phyloP scores from a whole-genome alignment of 2,888 invertebrate genomes.

The Chaetogeoica ovagalla region DNA sequence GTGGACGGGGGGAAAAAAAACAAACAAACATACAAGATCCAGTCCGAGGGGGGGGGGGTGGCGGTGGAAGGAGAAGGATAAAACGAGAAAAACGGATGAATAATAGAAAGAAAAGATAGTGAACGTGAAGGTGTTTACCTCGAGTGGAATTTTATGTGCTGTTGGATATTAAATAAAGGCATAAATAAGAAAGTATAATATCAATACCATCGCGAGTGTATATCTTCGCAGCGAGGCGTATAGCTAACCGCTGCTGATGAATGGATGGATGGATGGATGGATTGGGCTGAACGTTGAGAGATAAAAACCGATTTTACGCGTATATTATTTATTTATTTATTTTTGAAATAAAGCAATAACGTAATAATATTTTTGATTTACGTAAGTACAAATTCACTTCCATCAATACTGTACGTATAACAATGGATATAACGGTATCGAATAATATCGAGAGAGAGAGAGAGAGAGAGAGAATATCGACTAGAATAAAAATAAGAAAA shows the following conservation, averaged over 20 bases:
- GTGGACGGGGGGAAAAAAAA: too few relatives aligned
- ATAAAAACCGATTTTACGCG: background rate
- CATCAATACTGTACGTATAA: too few relatives aligned
- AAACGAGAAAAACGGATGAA: background rate
- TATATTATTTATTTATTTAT: slow-evolving; percentile 1
- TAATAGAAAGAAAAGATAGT: background rate
- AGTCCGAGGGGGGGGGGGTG: background rate
- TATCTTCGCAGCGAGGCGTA: background rate
- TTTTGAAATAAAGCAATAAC: background rate
- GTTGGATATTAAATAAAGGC: slow-evolving; percentile 17
- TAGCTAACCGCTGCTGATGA: slow-evolving; percentile 14
- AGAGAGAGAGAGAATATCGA: too few relatives aligned
- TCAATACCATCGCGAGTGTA: slow-evolving; percentile 11
- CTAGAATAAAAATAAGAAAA: too few relatives aligned
- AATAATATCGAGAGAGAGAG: too few relatives aligned
- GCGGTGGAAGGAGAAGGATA: background rate
- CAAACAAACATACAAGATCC: background rate
- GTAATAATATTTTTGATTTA: background rate
- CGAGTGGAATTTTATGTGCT: slow-evolving; percentile 23
- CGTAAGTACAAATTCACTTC: background rate
- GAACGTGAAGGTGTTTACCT: slow-evolving; percentile 39
- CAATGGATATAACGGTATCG: too few relatives aligned
- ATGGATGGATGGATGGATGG: too few relatives aligned
- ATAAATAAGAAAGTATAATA: slow-evolving; percentile 38
- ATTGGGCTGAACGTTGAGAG: slow-evolving; percentile 11